A percentile compares a stretch with the other conserved stretches of the same genome.
phyloP scores from a whole-genome alignment of 2,113 vertebrate genomes.

The Hydropotes inermis region DNA sequence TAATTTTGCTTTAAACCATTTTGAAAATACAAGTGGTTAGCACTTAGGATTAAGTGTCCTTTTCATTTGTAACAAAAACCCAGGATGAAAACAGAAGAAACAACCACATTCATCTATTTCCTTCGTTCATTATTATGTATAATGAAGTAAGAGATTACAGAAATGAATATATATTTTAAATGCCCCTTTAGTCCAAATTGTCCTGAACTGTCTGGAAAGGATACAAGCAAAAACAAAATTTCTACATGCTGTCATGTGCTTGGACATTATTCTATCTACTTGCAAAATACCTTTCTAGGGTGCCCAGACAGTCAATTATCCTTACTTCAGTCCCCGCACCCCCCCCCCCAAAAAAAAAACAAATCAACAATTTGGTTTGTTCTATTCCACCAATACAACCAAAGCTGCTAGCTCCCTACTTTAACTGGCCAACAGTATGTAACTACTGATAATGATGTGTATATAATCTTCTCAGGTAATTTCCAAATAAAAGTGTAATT shows the following conservation, averaged over 20 bases:
- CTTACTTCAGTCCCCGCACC: background rate
- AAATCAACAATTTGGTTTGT: background rate
- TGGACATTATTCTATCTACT: background rate
- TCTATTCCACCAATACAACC: background rate
- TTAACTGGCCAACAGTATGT: background rate
- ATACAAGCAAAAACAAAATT: background rate
- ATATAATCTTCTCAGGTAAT: background rate
- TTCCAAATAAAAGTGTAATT: conserved; percentile 28
- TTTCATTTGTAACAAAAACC: conserved; percentile 14
- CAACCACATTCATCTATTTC: background rate
- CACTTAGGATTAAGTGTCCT: background rate
- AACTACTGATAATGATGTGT: background rate
- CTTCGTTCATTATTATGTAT: background rate
- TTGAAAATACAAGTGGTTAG: conserved; percentile 28
- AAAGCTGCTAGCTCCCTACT: background rate
- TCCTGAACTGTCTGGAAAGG: background rate
- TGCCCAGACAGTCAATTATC: background rate
- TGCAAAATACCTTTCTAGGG: background rate
- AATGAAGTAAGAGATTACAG: background rate
- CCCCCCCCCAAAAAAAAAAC: background rate
- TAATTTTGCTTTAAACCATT: background rate
- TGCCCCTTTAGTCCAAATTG: background rate
- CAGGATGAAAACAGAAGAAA: conserved; percentile 15
- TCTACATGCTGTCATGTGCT: background rate
- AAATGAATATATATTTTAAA: conserved; percentile 21